Base-by-base conservation (phyloP, 2,113 vertebrate species). In the Camelus dromedarius region DNA sequence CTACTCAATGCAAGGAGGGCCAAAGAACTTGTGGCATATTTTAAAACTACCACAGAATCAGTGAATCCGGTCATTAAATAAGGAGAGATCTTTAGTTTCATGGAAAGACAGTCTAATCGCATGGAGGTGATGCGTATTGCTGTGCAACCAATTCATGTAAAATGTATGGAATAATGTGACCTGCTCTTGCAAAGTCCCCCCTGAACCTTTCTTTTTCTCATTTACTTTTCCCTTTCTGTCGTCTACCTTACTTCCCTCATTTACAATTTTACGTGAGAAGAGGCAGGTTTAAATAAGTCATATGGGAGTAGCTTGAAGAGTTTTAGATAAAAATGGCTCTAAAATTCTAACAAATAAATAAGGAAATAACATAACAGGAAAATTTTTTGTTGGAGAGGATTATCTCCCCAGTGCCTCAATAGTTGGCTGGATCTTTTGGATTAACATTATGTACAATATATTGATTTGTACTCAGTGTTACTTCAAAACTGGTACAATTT, bases 401-500 rank as follows among this genome's bases (percentile, higher is more conserved):
- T 72, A 84, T 58, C 73, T 76, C 75, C 6, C 54, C 35, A 82
- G 35, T 30, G 26, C 19, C 35, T 80, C 52, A 46, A 8, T 26
- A 81, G 8, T 20, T 90, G 42, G 60, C 58, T 90, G 28, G 26
- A 77, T 32, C 22, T 89, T 96, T 89, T 86, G 30, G 35, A 72
- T 42, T 50, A 75, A 58, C 14, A 52, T 30, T 64, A 12, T 56
- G 30, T 19, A 56, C 13, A 46, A 84, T 89, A 52, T 56, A 88
- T 91, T 89, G 93, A 89, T 91, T 96, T 96, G 35, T 20, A 85
- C 58, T 66, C 38, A 8, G 58, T 80, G n/a, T 95, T 81, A 91
- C 88, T 95, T 97, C 75, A 30, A 91, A 97, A 94, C 80, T 70
- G 54, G 26, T 79, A 30, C 32, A 58, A 75, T 96, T 82, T 81